A percentile compares a stretch with the other conserved stretches of the same genome.
phyloP scores from a whole-genome alignment of 2,888 invertebrate genomes.

The Noctuana brunneofusca region DNA sequence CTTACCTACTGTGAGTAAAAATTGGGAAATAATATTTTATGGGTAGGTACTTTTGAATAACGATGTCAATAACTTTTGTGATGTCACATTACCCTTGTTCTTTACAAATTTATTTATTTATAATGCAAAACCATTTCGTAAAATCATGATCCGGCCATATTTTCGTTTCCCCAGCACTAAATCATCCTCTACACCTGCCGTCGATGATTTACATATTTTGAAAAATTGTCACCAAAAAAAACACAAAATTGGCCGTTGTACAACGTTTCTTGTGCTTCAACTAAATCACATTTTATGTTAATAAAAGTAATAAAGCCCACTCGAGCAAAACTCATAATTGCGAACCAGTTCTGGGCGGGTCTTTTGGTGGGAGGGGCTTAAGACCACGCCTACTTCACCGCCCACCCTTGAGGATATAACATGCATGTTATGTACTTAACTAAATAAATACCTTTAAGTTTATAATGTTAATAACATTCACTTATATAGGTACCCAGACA shows the following conservation, averaged over 20 bases:
- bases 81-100: conserved; percentile 4
- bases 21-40: no score
- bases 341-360: conserved; percentile 60
- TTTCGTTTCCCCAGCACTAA: conserved; percentile 17
- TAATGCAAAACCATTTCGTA: conserved; percentile 7
- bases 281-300: conserved; percentile 45
- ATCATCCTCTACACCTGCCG: conserved; percentile 37
- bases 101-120: conserved; percentile 8
- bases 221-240: conserved; percentile 30
- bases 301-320: conserved; percentile 41
- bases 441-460: conserved; percentile 9
- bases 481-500: not conserved
- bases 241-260: conserved; percentile 25
- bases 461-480: not conserved
- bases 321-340: conserved; percentile 47
- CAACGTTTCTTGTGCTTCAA: conserved; percentile 27
- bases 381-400: conserved; percentile 61
- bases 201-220: conserved; percentile 38
- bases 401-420: conserved; percentile 43
- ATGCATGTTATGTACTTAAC: conserved; percentile 34
- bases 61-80: conserved; percentile 5
- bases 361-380: conserved; percentile 55
- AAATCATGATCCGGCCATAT: conserved; percentile 21
- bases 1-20: no score
- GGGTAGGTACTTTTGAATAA: no score